Conservation (phyloP, 2,888 invertebrate genomes). For the Archips crataeganus region DNA sequence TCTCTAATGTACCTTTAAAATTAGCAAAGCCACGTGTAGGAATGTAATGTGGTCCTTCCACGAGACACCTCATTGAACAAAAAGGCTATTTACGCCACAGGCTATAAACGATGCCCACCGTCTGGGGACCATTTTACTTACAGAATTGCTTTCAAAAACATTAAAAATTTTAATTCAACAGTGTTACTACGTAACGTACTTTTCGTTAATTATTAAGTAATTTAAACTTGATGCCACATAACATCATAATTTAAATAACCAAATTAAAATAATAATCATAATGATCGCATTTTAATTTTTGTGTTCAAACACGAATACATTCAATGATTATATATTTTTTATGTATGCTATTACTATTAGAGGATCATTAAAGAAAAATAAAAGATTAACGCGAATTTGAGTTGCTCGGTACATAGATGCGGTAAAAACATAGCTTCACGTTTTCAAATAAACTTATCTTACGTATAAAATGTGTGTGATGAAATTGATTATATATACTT, state of each 20-base stretch:
- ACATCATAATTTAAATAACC: neutral
- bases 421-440: too few relatives aligned
- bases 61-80: slow-evolving; percentile 8
- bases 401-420: too few relatives aligned
- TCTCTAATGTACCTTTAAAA: neutral
- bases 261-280: too few relatives aligned
- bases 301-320: too few relatives aligned
- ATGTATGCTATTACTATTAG: too few relatives aligned
- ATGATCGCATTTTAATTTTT: too few relatives aligned
- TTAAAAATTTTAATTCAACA: neutral
- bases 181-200: neutral
- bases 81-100: slow-evolving; percentile 7
- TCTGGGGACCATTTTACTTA: slow-evolving; percentile 26
- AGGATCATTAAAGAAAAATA: too few relatives aligned
- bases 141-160: slow-evolving; percentile 7
- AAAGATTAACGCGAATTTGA: too few relatives aligned
- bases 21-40: slow-evolving; percentile 35
- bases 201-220: neutral
- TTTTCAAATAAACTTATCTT: too few relatives aligned
- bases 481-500: too few relatives aligned
- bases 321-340: too few relatives aligned
- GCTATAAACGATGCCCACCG: slow-evolving; percentile 12
- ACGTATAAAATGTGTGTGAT: too few relatives aligned
- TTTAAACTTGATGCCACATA: neutral
- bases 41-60: slow-evolving; percentile 13